Evolutionary conservation across 2,888 invertebrate species (phyloP), one percentile per base, ranked within the genome.

Genomic region (Acronicta psi): DNA sequence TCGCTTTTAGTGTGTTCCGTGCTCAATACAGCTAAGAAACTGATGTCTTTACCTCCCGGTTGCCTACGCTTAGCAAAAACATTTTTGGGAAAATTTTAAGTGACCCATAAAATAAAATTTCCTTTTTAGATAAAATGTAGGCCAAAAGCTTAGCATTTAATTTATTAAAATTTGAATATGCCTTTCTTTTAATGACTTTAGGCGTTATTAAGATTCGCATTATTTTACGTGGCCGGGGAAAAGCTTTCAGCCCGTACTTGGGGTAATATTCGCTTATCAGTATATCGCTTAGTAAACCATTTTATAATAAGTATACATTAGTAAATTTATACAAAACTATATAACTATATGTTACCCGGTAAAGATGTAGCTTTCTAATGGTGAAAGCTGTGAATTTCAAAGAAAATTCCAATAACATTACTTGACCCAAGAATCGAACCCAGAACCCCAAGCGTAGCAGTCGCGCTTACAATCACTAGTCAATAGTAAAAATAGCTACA

Each of bases 41-140:
- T 29, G 61, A 67, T 59, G 57, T 61, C 55, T 47, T 34, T 57
- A 56, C 60, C 47, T 60, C 41, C 43, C 42, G 50, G 47, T 60
- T 46, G 56, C 57, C 51, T 73, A 59, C 56, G 55, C 46, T 74
- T 60, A 67, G 55, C 37, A 46, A 72, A 67, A 57, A 43, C 31
- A 36, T 70, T 67, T 57, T 55, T 18, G 25, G 14, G 45, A 18
- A 43, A 45, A 64, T 64, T 74, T 73, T 44, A 53, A 61, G 46
- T 29, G 46, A 54, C 50, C 17, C 51, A 56, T 57, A 43, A 60
- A 67, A 69, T 49, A 2, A 9, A 49, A 60, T 57, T 67, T 58
- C 42, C 47, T 29, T 59, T 36, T 36, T 25, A 59, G 55, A 56
- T 68, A 54, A 34, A 65, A 68, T 57, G 31, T 43, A 38, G 31